A percentile compares a stretch with the other conserved stretches of the same genome.
phyloP scores from a whole-genome alignment of 92 coral and sea anemone species.

The Paragorgia papillata region DNA sequence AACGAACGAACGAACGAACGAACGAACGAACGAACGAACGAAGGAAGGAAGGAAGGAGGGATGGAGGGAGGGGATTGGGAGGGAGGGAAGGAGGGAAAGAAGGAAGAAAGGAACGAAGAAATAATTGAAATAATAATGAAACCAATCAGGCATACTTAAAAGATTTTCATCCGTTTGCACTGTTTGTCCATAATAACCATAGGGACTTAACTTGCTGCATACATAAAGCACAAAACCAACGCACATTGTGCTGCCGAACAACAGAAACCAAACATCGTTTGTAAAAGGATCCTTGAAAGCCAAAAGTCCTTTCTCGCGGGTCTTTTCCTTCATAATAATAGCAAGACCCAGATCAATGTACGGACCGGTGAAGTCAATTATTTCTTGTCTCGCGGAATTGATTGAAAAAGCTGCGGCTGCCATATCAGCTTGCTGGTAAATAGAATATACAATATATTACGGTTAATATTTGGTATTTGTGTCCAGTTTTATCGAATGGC shows the following conservation, averaged over 20 bases:
- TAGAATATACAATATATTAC: not conserved
- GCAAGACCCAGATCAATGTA: slow-evolving; percentile 80
- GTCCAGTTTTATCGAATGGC: too few species aligned
- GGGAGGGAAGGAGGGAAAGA: not conserved
- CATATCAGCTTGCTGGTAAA: slow-evolving; percentile 62
- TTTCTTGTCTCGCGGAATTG: slow-evolving; percentile 76
- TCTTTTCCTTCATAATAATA: slow-evolving; percentile 59
- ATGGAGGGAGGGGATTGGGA: too few species aligned
- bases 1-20: too few species aligned
- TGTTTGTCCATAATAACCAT: slow-evolving; percentile 84
- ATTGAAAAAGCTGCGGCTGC: slow-evolving; percentile 85
- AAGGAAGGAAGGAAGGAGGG: too few species aligned
- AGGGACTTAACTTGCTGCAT: slow-evolving; percentile 89
- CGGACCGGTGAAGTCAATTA: slow-evolving; percentile 83
- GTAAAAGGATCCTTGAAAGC: slow-evolving; percentile 74
- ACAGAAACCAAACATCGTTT: slow-evolving; percentile 67
- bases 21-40: too few species aligned
- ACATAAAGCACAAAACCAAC: slow-evolving; percentile 75
- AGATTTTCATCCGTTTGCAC: slow-evolving; percentile 62
- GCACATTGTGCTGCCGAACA: slow-evolving; percentile 59
- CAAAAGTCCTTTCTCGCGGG: slow-evolving; percentile 56
- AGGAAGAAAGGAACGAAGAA: not conserved
- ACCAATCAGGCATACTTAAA: slow-evolving; percentile 7
- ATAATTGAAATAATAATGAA: too few species aligned
- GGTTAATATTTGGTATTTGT: too few species aligned